Percentiles rank a stretch among this genome's conserved stretches.
Evolutionary conservation across 1,140 invertebrate genomes (phyloP).

Genomic region (Rhynchophorus ferrugineus): DNA sequence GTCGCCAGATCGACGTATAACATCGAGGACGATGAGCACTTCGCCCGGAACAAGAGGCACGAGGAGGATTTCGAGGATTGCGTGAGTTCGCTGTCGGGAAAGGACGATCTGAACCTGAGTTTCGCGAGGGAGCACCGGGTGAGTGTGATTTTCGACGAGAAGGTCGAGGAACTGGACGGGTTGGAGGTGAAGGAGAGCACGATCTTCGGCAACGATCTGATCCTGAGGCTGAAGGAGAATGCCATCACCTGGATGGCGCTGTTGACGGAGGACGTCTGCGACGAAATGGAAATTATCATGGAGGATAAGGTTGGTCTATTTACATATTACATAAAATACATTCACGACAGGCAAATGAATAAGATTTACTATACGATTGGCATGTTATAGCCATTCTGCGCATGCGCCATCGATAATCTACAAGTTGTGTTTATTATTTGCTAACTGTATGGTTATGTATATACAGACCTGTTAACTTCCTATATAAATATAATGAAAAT

Average conservation of each 20-base stretch:
- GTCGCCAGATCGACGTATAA: neutral
- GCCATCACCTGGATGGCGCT: slow-evolving; percentile 18
- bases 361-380: no score
- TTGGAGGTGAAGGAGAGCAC: neutral
- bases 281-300: slow-evolving; percentile 12
- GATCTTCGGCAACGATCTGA: neutral
- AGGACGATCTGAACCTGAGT: slow-evolving; percentile 5
- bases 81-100: neutral
- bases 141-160: slow-evolving; percentile 11
- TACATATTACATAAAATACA: no score
- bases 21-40: neutral
- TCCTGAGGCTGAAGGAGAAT: slow-evolving; percentile 5
- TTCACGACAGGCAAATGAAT: no score
- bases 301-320: slow-evolving; percentile 12
- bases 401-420: no score
- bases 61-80: neutral
- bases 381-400: no score
- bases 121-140: slow-evolving; percentile 17
- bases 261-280: slow-evolving; percentile 7
- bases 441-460: no score
- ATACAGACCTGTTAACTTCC: no score
- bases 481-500: no score
- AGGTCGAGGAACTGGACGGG: slow-evolving; percentile 8
- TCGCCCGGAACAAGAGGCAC: neutral
- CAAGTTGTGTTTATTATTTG: no score